phyloP scores from a whole-genome alignment of 2,113 vertebrate genomes.

The Pseudonaja textilis region DNA sequence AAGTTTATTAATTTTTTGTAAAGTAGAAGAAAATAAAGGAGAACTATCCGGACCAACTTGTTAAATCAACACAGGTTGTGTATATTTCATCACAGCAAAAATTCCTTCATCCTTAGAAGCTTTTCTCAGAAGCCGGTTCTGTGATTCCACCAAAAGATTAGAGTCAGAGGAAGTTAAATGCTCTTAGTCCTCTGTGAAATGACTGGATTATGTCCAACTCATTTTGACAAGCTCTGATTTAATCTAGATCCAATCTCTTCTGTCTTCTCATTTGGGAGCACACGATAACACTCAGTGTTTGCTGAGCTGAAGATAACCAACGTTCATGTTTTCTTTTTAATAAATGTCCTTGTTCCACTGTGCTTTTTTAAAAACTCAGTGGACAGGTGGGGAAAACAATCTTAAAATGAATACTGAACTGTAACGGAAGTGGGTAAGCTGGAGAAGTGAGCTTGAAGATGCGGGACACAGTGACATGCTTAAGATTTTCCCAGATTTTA shows the following conservation, averaged over 20 bases:
- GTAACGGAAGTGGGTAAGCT: neutral
- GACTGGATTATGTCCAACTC: neutral
- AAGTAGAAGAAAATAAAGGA: neutral
- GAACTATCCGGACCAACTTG: neutral
- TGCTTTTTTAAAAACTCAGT: neutral
- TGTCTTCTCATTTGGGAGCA: neutral
- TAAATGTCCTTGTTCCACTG: neutral
- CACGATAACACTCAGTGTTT: no score
- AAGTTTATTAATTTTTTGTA: neutral
- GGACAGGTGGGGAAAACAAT: neutral
- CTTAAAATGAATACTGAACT: neutral
- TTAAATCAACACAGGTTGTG: neutral
- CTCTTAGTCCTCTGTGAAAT: neutral
- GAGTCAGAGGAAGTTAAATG: neutral
- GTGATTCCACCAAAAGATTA: neutral
- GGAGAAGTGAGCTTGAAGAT: neutral
- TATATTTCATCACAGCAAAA: neutral
- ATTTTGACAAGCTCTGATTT: neutral
- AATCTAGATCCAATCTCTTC: neutral
- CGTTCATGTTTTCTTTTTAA: neutral
- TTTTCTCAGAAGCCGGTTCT: neutral
- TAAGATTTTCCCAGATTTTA: neutral
- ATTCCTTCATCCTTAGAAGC: neutral
- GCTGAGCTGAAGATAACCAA: neutral
- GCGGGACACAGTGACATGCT: neutral